A percentile compares a stretch with the other conserved stretches of the same genome.
These are phyloP conservation scores for Petrolisthes cinctipes DNA, from an alignment of 2,888 invertebrate genomes.

Conservation along the genomic window DNA sequence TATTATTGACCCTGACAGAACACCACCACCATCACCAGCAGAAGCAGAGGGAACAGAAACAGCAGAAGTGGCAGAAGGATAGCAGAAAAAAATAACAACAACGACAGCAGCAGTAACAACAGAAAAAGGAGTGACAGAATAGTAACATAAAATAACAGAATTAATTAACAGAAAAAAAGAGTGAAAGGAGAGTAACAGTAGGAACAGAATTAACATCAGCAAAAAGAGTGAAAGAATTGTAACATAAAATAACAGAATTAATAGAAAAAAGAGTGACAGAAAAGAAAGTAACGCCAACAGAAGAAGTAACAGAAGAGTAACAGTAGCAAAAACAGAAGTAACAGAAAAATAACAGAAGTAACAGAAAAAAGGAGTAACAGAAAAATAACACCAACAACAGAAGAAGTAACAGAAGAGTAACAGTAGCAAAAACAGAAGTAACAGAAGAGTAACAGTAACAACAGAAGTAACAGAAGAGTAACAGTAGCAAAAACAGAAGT, in stretches of 20 bases:
- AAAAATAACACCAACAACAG: not conserved
- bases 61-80: not conserved
- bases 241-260: too few relatives aligned
- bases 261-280: not conserved
- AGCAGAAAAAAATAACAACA: not conserved
- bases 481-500: not conserved
- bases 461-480: conserved; percentile 70
- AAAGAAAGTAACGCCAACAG: not conserved
- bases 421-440: not conserved
- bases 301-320: not conserved
- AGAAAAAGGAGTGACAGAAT: not conserved
- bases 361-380: not conserved
- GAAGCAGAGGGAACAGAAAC: not conserved
- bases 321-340: not conserved
- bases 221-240: not conserved
- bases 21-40: not conserved
- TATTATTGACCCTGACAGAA: too few relatives aligned
- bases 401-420: not conserved
- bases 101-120: not conserved
- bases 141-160: not conserved
- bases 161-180: not conserved
- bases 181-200: not conserved
- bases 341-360: not conserved
- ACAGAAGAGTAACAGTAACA: conserved; percentile 73
- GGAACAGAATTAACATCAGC: not conserved